Base-by-base conservation (phyloP, 1,140 invertebrate genomes). In the Gonatopus flavifemur region DNA sequence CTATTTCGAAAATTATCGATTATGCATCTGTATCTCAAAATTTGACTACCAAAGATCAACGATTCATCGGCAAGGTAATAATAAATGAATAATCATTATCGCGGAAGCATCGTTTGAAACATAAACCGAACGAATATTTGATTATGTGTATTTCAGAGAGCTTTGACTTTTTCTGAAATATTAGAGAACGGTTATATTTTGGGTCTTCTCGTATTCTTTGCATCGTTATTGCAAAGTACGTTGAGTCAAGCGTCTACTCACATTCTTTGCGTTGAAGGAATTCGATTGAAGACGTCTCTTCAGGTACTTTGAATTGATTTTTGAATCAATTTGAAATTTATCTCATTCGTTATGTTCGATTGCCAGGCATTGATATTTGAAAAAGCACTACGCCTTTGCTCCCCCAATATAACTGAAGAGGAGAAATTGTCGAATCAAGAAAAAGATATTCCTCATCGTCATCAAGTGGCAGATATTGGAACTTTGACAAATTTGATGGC, bases 161-260 rank as follows among this genome's bases (percentile, higher is more conserved):
- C 49, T 30, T 53, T 69, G 20, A 67, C 60, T 10, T 49, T 69
- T 31, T 60, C 61, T 15, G 82, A 90, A 67, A 86, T 91, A 57
- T 59, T 88, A 36, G 76, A 74, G 51, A 93, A 93, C 76, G 90
- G 90, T 13, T 93, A 90, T 74, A 82, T 89, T 12, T 83, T 93
- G 77, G 82, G 87, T 19, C 70, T 86, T 37, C 67, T 91, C 10
- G 81, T 92, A 28, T 83, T 93, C 16, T 43, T 92, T 10, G 81
- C 86, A n/a, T 81, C 85, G 7, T 64, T 93, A 28, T 75, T 87
- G 15, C 90, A 94, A 76, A 88, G 87, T 52, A 86, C 87, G 20
- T 79, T 93, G 38, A 90, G 90, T n/a, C 91, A 94, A 78, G 85
- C 87, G 44, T 90, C 90, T 12, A 89, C 89, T 48, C 90, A 91